phyloP scores from a whole-genome alignment of 2,797 vertebrate genomes.

The Petrocephalus sullivani region DNA sequence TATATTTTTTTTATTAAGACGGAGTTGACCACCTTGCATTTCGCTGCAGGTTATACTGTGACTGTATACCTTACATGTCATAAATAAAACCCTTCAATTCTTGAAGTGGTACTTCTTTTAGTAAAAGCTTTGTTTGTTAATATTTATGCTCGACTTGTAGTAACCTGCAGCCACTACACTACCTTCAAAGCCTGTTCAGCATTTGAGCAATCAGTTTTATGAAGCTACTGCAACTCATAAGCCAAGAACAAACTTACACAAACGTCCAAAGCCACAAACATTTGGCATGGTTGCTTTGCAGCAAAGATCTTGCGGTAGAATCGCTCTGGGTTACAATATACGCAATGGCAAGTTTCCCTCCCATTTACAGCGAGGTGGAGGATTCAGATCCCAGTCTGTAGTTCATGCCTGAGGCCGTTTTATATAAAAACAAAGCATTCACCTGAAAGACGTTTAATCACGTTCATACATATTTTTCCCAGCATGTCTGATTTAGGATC shows the following conservation, averaged over 20 bases:
- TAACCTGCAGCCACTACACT: not conserved
- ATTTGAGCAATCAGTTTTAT: not conserved
- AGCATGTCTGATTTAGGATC: not conserved
- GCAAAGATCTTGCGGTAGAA: not conserved
- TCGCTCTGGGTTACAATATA: slow-evolving; percentile 22
- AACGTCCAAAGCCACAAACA: not conserved
- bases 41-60: not conserved
- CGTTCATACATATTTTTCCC: not conserved
- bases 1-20: not conserved
- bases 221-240: not conserved
- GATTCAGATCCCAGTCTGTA: slow-evolving; percentile 2
- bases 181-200: slow-evolving; percentile 3
- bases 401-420: not conserved
- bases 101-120: not conserved
- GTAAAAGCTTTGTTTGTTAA: not conserved
- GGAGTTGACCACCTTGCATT: not conserved
- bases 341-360: slow-evolving; percentile 25
- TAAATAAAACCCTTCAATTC: not conserved
- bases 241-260: not conserved
- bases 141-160: not conserved
- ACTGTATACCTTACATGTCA: not conserved
- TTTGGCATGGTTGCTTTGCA: not conserved
- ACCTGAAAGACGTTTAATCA: not conserved
- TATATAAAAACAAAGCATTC: not conserved
- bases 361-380: slow-evolving; percentile 26